Conservation (phyloP, 2,797 vertebrate genomes). For the Tenualosa thibaudeaui region DNA sequence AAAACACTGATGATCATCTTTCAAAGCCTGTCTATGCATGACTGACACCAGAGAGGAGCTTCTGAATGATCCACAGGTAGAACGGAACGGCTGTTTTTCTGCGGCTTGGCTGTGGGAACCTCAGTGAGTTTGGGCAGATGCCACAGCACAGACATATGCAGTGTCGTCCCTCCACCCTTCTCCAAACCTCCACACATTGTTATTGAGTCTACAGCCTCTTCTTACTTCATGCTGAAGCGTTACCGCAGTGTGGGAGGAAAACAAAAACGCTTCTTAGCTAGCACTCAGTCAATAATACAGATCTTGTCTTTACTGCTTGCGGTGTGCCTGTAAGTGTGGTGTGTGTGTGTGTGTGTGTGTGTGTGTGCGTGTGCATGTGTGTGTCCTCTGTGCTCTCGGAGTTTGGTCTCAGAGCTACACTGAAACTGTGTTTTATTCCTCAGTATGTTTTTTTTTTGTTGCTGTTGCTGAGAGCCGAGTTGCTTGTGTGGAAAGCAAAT, state of each 20-base stretch:
- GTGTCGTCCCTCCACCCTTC: neutral
- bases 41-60: neutral
- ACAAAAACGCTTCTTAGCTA: constrained; percentile 38
- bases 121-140: constrained; percentile 8
- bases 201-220: neutral
- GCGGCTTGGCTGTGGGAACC: constrained; percentile 14
- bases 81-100: neutral
- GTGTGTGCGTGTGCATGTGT: neutral
- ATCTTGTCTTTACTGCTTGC: neutral
- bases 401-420: neutral
- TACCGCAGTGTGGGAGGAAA: constrained; percentile 31
- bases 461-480: constrained; percentile 49
- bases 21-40: neutral
- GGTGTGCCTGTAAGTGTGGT: neutral
- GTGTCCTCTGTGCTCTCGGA: neutral
- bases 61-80: constrained; percentile 8
- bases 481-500: constrained; percentile 56
- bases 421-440: constrained; percentile 35
- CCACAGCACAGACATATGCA: neutral
- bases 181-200: neutral
- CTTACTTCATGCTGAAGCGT: neutral
- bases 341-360: neutral
- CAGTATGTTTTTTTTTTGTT: constrained; percentile 38
- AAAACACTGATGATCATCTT: constrained; percentile 5
- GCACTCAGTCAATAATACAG: constrained; percentile 41